A percentile compares a stretch with the other conserved stretches of the same genome.
These are phyloP conservation scores for Sminthurides bifidus DNA, from an alignment of 1,140 invertebrate genomes.

Conservation along the genomic window DNA sequence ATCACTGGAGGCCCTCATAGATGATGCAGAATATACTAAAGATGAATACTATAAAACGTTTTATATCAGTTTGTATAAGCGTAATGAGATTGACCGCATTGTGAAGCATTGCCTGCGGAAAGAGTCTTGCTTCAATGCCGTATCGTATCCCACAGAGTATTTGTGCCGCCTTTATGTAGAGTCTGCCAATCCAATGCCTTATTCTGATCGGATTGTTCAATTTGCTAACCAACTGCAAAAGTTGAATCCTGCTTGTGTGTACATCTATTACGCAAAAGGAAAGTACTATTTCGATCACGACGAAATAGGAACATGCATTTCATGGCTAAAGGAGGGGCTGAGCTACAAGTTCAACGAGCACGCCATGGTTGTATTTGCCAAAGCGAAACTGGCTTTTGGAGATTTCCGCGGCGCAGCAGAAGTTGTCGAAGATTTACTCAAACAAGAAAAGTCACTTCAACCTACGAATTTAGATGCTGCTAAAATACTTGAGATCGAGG, in stretches of 20 bases:
- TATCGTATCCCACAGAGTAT: slow-evolving; percentile 11
- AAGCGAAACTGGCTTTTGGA: slow-evolving; percentile 6
- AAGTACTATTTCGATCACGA: slow-evolving; percentile 9
- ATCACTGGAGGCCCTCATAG: background rate
- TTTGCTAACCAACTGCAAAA: slow-evolving; percentile 7
- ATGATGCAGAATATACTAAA: slow-evolving; percentile 1
- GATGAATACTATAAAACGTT: slow-evolving; percentile 6
- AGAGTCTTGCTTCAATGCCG: background rate
- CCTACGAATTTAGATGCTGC: too few species aligned
- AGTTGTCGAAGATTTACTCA: background rate
- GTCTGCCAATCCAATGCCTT: background rate
- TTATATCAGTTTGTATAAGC: slow-evolving; percentile 3
- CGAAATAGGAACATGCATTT: background rate
- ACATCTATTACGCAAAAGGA: slow-evolving; percentile 6
- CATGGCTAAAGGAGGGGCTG: slow-evolving; percentile 6
- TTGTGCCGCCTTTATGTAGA: slow-evolving; percentile 9
- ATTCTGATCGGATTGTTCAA: background rate
- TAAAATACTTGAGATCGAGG: background rate
- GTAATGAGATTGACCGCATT: background rate
- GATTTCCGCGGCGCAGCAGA: slow-evolving; percentile 7
- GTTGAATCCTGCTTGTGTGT: slow-evolving; percentile 10
- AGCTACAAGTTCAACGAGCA: background rate
- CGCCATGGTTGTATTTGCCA: background rate
- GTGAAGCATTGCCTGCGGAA: background rate
- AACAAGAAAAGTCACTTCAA: background rate